These are phyloP conservation scores for Zelostemma sp. DNA, from an alignment of 1,140 invertebrate genomes.

Conservation along the genomic window DNA sequence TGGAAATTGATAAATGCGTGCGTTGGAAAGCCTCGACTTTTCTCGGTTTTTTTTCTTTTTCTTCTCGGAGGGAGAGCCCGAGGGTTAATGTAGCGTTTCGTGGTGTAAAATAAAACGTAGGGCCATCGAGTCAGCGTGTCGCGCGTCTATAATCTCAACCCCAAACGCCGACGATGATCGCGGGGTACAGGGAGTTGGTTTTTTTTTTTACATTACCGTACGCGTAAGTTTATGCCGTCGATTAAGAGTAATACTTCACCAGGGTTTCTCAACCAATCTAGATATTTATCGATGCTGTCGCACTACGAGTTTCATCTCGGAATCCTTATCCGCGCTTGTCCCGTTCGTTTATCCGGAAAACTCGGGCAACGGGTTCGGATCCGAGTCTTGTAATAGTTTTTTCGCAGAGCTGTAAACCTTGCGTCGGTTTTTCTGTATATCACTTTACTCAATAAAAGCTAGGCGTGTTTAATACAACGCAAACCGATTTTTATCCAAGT, in stretches of 20 bases:
- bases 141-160: too few relatives aligned
- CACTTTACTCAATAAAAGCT: slow-evolving; percentile 67
- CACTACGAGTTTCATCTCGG: background rate
- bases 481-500: slow-evolving; percentile 12
- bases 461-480: slow-evolving; percentile 68
- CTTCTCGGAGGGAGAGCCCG: too few relatives aligned
- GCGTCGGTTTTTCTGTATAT: slow-evolving; percentile 67
- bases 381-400: background rate
- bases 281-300: slow-evolving; percentile 8
- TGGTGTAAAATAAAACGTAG: too few relatives aligned
- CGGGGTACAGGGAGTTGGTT: slow-evolving; percentile 29
- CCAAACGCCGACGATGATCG: too few relatives aligned
- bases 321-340: background rate
- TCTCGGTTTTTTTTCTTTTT: slow-evolving; percentile 12
- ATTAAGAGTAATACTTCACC: slow-evolving; percentile 5
- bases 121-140: background rate
- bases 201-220: slow-evolving; percentile 12
- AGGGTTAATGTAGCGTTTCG: too few relatives aligned
- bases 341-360: background rate
- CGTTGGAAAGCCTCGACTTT: slow-evolving; percentile 18
- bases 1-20: slow-evolving; percentile 10
- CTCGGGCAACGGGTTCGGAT: background rate
- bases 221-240: background rate
- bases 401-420: slow-evolving; percentile 47
- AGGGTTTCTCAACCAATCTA: background rate